Conservation (phyloP, 2,888 invertebrate genomes). For the Synergus gifuensis region DNA sequence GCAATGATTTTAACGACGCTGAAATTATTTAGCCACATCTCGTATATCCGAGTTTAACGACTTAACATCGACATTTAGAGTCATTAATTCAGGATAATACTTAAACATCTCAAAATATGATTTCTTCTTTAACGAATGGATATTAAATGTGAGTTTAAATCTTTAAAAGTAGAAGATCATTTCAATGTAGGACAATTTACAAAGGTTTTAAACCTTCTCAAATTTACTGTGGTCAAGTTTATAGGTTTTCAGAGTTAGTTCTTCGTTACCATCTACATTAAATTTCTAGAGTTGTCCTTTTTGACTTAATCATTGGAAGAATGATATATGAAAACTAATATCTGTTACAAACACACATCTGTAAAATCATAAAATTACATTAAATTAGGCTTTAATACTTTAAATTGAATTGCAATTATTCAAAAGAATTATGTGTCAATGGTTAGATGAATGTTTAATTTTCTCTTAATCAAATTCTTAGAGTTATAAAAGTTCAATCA, state of each 20-base stretch:
- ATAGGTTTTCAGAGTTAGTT: slow-evolving; percentile 8
- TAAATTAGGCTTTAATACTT: background rate
- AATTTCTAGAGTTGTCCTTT: background rate
- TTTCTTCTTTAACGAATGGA: slow-evolving; percentile 33
- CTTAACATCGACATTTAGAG: slow-evolving; percentile 40
- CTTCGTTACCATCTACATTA: slow-evolving; percentile 13
- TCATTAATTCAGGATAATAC: slow-evolving; percentile 35
- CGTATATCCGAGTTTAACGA: slow-evolving; percentile 34
- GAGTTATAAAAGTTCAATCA: too few relatives aligned
- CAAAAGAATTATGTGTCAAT: background rate
- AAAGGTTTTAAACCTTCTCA: slow-evolving; percentile 29
- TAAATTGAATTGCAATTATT: background rate
- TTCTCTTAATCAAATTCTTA: too few relatives aligned
- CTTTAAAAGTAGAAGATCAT: background rate
- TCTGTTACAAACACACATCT: slow-evolving; percentile 1
- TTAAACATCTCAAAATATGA: slow-evolving; percentile 28
- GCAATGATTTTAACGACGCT: slow-evolving; percentile 19
- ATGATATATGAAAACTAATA: slow-evolving; percentile 12
- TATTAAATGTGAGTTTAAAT: slow-evolving; percentile 35
- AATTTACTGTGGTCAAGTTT: slow-evolving; percentile 37
- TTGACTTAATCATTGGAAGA: background rate
- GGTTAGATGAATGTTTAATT: too few relatives aligned
- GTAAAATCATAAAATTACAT: background rate
- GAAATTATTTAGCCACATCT: slow-evolving; percentile 34
- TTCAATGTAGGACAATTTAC: slow-evolving; percentile 24